Evolutionary conservation across 2,797 vertebrate genomes (phyloP).

Genomic region (Acipenser ruthenus): DNA sequence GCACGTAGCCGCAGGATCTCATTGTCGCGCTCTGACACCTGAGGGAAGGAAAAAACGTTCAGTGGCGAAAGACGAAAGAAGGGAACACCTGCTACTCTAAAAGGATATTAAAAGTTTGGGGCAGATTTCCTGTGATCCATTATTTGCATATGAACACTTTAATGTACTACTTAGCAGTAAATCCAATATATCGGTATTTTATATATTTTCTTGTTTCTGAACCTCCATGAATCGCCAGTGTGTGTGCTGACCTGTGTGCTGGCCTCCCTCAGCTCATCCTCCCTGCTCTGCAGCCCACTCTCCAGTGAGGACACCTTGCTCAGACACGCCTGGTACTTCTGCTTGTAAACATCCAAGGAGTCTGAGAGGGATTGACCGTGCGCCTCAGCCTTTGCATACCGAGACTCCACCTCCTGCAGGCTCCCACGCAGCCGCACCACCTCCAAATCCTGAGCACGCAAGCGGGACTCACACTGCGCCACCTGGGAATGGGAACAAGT

Average conservation of each 20-base stretch:
- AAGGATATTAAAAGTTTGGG: no score
- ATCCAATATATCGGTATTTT: no score
- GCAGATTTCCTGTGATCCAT: no score
- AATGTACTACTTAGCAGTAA: no score
- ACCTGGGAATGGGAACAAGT: conserved; percentile 32
- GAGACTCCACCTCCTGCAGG: conserved; percentile 41
- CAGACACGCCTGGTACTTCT: conserved; percentile 56
- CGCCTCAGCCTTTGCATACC: conserved; percentile 37
- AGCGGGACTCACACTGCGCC: conserved; percentile 40
- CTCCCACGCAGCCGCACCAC: conserved; percentile 31
- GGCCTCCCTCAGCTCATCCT: conserved; percentile 47
- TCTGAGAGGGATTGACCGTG: conserved; percentile 41
- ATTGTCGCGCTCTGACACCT: conserved; percentile 33
- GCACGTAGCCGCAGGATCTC: conserved; percentile 28
- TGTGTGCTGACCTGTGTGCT: conserved; percentile 38
- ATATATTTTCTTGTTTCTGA: no score
- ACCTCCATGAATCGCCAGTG: neutral
- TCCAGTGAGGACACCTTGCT: conserved; percentile 48
- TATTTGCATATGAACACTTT: no score
- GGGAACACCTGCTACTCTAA: no score
- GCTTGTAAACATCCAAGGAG: conserved; percentile 47
- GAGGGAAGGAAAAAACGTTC: neutral
- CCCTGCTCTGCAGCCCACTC: conserved; percentile 38
- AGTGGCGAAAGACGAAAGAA: no score
- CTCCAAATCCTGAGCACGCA: conserved; percentile 39